A percentile compares a stretch with the other conserved stretches of the same genome.
Evolutionary conservation across 1,140 invertebrate species (phyloP).

Genomic region (Sminthurinus signatus): DNA sequence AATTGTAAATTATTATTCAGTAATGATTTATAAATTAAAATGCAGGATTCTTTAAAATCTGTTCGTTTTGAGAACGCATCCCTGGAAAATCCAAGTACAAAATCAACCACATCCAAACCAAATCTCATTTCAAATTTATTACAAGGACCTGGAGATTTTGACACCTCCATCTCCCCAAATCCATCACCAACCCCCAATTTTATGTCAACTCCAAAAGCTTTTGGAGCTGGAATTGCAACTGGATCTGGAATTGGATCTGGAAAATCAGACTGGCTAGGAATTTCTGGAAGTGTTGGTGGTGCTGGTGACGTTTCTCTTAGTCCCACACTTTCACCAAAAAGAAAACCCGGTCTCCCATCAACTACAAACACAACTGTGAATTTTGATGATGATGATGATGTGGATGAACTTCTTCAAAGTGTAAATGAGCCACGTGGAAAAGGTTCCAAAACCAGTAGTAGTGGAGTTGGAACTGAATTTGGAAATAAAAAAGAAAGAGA

Average conservation of each 20-base stretch:
- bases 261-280: slow-evolving; percentile 10
- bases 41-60: background rate
- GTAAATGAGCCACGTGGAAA: too few relatives aligned
- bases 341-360: background rate
- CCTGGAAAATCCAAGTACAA: background rate
- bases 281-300: background rate
- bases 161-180: background rate
- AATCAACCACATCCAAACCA: background rate
- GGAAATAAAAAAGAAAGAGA: background rate
- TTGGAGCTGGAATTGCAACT: background rate
- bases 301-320: too few relatives aligned
- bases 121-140: slow-evolving; percentile 4
- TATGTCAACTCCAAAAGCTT: background rate
- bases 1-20: background rate
- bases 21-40: background rate
- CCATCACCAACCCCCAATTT: background rate
- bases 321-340: background rate
- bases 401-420: background rate
- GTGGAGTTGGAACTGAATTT: slow-evolving; percentile 1
- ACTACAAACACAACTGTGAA: background rate
- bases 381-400: slow-evolving; percentile 1
- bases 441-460: too few relatives aligned
- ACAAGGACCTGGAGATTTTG: background rate
- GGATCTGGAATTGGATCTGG: background rate
- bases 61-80: too few relatives aligned